Conservation (phyloP, 2,888 invertebrate genomes). For the Drosophila meridionalis region DNA sequence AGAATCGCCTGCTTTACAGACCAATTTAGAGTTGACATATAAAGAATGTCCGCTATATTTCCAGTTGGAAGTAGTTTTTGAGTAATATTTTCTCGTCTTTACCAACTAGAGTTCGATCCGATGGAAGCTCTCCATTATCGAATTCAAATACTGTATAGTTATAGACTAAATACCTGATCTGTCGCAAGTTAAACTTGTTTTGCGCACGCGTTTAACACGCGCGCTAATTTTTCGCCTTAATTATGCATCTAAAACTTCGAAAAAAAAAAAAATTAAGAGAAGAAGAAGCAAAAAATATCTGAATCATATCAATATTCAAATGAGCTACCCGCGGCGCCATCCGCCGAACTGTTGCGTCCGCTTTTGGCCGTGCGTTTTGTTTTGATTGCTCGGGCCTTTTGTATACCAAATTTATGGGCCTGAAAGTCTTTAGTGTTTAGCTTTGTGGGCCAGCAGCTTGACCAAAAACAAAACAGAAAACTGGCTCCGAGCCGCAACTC, state of each 20-base stretch:
- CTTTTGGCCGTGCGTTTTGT: conserved; percentile 60
- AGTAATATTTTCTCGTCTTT: background rate
- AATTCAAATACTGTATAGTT: background rate
- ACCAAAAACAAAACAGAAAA: conserved; percentile 16
- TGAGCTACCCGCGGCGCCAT: conserved; percentile 55
- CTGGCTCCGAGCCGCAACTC: background rate
- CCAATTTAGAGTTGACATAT: background rate
- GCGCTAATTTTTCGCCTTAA: conserved; percentile 72
- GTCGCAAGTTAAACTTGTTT: conserved; percentile 52
- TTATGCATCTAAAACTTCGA: conserved; percentile 44
- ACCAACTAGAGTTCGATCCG: background rate
- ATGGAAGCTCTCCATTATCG: background rate
- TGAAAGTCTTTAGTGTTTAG: conserved; percentile 33
- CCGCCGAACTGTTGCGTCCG: conserved; percentile 22
- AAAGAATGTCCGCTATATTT: background rate
- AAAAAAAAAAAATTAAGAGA: background rate
- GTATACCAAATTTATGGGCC: conserved; percentile 59
- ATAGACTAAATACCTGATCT: conserved; percentile 15
- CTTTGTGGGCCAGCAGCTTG: conserved; percentile 38
- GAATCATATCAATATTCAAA: conserved; percentile 77
- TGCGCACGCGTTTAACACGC: conserved; percentile 75
- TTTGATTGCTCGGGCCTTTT: conserved; percentile 68
- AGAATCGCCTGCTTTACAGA: background rate
- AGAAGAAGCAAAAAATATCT: conserved; percentile 42
- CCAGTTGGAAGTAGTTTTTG: background rate